These are phyloP conservation scores for Acrobasis repandana DNA, from an alignment of 2,888 invertebrate species.

Conservation along the genomic window DNA sequence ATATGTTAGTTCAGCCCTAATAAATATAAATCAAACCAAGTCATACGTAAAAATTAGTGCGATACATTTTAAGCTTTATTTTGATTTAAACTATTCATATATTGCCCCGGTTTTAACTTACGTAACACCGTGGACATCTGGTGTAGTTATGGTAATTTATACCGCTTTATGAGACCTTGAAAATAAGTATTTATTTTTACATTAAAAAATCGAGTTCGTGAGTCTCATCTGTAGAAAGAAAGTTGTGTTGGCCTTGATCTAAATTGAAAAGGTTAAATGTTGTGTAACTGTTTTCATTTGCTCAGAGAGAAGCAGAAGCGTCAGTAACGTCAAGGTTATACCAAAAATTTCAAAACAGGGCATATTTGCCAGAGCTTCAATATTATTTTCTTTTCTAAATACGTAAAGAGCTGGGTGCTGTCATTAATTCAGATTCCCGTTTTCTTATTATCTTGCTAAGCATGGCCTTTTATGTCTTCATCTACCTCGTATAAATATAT, in stretches of 20 bases:
- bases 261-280: conserved; percentile 21
- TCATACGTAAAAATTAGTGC: too few relatives aligned
- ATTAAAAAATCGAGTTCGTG: not conserved
- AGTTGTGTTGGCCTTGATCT: conserved; percentile 20
- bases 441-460: too few relatives aligned
- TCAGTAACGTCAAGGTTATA: conserved; percentile 20
- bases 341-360: not conserved
- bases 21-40: too few relatives aligned
- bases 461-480: too few relatives aligned
- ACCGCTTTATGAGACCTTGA: not conserved
- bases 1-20: too few relatives aligned
- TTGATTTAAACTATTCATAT: not conserved
- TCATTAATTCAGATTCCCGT: too few relatives aligned
- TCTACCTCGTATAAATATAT: too few relatives aligned
- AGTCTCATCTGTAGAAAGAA: conserved; percentile 19
- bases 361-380: not conserved
- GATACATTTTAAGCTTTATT: not conserved
- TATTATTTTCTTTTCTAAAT: not conserved
- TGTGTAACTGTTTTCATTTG: conserved; percentile 20
- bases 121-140: conserved; percentile 3
- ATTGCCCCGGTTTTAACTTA: not conserved
- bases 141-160: conserved; percentile 6
- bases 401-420: too few relatives aligned
- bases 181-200: conserved; percentile 6
- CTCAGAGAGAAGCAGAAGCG: conserved; percentile 20